Evolutionary conservation across 2,113 vertebrate species (phyloP).

Genomic region (Parus major): DNA sequence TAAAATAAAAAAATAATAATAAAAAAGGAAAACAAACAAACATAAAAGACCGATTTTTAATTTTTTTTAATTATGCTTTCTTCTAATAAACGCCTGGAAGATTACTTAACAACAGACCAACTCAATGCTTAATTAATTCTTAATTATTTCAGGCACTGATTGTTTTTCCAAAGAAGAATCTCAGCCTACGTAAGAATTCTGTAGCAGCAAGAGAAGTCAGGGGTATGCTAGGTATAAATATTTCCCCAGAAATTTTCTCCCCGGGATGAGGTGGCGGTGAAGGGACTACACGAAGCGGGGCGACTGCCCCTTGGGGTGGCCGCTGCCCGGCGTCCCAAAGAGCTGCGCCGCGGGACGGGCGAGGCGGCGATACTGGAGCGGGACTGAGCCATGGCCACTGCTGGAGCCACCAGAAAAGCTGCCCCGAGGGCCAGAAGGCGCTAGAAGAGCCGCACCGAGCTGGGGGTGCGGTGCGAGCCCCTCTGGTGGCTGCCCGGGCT

Average conservation of each 20-base stretch:
- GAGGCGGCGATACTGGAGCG: neutral
- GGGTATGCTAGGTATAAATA: neutral
- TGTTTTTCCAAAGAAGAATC: neutral
- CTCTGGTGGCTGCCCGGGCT: neutral
- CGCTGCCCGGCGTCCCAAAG: neutral
- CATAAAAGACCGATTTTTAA: neutral
- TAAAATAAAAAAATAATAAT: fast-evolving
- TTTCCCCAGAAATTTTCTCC: neutral
- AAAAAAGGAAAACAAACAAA: neutral
- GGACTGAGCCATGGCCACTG: neutral
- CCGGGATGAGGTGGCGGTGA: too few relatives aligned
- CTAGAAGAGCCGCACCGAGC: neutral
- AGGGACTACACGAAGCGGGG: neutral
- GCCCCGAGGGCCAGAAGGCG: too few relatives aligned
- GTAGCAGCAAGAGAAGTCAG: neutral
- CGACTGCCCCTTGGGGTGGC: neutral
- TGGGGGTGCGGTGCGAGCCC: neutral
- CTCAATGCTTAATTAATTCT: neutral
- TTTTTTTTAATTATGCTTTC: too few relatives aligned
- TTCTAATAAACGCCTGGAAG: fast-evolving
- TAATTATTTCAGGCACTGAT: fast-evolving
- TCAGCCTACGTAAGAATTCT: neutral
- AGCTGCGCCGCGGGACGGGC: neutral
- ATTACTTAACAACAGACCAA: neutral
- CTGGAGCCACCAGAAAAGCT: too few relatives aligned